phyloP scores from a whole-genome alignment of 1,140 invertebrate species.

The Tigriopus japonicus region DNA sequence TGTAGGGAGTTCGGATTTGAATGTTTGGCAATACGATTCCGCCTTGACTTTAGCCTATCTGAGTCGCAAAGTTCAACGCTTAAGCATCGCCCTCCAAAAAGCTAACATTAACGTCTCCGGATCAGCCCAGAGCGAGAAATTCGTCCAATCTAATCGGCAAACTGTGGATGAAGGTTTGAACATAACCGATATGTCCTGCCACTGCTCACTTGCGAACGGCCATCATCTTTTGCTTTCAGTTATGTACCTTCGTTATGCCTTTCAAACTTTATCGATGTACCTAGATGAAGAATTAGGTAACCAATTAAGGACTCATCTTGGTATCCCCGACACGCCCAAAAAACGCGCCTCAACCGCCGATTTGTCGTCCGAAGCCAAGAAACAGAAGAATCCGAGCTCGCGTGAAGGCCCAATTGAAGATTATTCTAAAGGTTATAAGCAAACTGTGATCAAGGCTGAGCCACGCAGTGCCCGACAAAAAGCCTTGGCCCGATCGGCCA shows the following conservation, averaged over 20 bases:
- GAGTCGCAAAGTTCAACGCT: not conserved
- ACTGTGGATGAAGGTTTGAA: too few relatives aligned
- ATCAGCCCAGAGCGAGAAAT: not conserved
- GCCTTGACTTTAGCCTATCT: not conserved
- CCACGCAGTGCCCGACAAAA: conserved; percentile 1
- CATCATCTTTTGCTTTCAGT: too few relatives aligned
- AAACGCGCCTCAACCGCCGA: not conserved
- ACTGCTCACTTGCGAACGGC: too few relatives aligned
- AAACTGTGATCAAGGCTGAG: not conserved
- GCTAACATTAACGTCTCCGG: not conserved
- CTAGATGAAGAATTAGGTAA: not conserved
- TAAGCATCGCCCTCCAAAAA: too few relatives aligned
- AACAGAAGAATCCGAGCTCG: not conserved
- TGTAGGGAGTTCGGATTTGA: not conserved
- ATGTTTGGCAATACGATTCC: not conserved
- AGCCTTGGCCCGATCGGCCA: not conserved
- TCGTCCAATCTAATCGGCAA: too few relatives aligned
- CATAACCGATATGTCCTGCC: too few relatives aligned
- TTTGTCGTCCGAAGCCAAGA: not conserved
- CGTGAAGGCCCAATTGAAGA: not conserved
- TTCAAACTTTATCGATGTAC: not conserved
- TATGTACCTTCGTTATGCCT: not conserved
- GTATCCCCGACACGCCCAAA: not conserved
- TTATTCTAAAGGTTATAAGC: not conserved
- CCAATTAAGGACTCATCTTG: not conserved